Base-by-base conservation (phyloP, 2,113 vertebrate species). In the Heloderma charlesbogerti region DNA sequence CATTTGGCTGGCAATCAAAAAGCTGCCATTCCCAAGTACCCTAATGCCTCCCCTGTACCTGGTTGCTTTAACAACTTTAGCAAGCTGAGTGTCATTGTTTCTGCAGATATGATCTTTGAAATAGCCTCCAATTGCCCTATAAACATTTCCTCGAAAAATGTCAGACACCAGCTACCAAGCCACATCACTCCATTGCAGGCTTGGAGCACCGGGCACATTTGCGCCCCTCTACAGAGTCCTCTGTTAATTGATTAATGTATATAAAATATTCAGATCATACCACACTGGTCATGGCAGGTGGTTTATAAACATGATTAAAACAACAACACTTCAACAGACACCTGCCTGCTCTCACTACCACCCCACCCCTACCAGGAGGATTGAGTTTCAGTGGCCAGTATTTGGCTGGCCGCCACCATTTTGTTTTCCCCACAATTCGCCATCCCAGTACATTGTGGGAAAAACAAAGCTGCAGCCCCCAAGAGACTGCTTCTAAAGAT, bases 141-240 rank as follows among this genome's bases (percentile, higher is more conserved):
- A 92, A 94, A 95, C 48, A 31, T 37, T 31, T 45, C 71, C 43
- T 60, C 67, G 67, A 6, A 90, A 95, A 93, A 69, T 66, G 10
- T 48, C 87, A 85, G 43, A 90, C 92, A 94, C 94, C 94, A 94
- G 94, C 91, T 37, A 88, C 8, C 48, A 95, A 37, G 86, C 8
- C 48, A 15, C 45, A 48, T 31, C 31, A 54, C 13, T 82, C 84
- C 89, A 94, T 92, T 60, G 80, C 43, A 92, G 74, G 43, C 88
- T 93, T n/a, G 75, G 3, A 93, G 82, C 60, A 63, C 16, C 22
- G 18, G 90, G 93, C 89, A 92, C 91, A 93, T 88, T 85, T 84
- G 88, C 88, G 75, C 85, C 60, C 86, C 92, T 40, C 88, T 79
- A 74, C n/a, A 63, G 34, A 74, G 34, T 79, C 92, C 90, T 81